Conservation (phyloP, 2,797 vertebrate genomes). For the Oophaga sylvatica region DNA sequence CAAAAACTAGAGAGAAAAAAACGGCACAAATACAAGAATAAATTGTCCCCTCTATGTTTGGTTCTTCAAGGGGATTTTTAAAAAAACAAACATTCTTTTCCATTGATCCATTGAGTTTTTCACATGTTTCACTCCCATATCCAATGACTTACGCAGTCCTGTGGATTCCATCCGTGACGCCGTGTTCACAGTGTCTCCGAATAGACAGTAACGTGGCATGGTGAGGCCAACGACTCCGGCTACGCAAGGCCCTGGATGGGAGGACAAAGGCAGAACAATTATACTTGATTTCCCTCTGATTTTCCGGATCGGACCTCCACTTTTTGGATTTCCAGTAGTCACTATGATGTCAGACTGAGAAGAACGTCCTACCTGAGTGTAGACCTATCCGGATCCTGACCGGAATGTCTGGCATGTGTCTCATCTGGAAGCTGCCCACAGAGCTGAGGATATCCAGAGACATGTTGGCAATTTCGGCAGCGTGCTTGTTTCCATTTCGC, state of each 20-base stretch:
- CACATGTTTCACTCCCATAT: no score
- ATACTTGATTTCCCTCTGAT: neutral
- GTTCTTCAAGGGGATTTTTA: no score
- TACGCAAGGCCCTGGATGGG: slow-evolving; percentile 70
- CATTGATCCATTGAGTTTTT: no score
- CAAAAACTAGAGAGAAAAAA: no score
- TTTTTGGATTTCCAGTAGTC: neutral
- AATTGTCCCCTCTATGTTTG: no score
- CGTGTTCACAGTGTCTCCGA: slow-evolving; percentile 75
- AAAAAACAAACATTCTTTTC: no score
- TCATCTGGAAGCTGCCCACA: slow-evolving; percentile 88
- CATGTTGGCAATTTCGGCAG: slow-evolving; percentile 89
- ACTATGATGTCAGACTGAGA: neutral
- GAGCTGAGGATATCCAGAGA: slow-evolving; percentile 89
- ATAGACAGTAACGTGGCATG: slow-evolving; percentile 76
- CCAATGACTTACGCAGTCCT: slow-evolving; percentile 69
- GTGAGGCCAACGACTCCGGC: slow-evolving; percentile 73
- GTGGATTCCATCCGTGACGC: slow-evolving; percentile 74
- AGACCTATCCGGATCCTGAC: slow-evolving; percentile 87
- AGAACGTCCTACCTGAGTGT: slow-evolving; percentile 79
- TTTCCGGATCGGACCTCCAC: neutral
- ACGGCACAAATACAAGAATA: no score
- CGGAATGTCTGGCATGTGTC: slow-evolving; percentile 87
- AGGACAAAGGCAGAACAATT: neutral
- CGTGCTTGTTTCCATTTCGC: slow-evolving; percentile 82